Evolutionary conservation across 2,113 vertebrate genomes (phyloP).

Genomic region (Reinhardtius hippoglossoides): DNA sequence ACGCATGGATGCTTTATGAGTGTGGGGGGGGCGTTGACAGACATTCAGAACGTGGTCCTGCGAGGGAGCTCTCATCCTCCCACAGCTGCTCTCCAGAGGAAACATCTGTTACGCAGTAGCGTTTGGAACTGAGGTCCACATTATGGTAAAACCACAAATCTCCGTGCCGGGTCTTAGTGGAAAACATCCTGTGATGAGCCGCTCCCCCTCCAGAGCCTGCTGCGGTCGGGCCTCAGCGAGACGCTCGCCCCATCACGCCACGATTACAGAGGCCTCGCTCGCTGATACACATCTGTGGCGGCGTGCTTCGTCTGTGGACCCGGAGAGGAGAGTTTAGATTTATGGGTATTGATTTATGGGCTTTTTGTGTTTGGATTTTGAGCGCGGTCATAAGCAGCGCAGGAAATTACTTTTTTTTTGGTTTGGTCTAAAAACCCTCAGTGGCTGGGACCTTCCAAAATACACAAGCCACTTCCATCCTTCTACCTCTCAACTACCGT

Average conservation of each 20-base stretch:
- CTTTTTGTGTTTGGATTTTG: not conserved
- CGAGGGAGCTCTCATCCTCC: conserved; percentile 41
- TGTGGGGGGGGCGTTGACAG: conserved; percentile 54
- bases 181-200: conserved; percentile 50
- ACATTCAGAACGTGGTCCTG: conserved; percentile 23
- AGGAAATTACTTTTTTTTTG: conserved; percentile 2
- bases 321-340: conserved; percentile 9
- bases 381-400: not conserved
- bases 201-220: conserved; percentile 9
- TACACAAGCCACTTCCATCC: conserved; percentile 19
- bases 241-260: conserved; percentile 1
- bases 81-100: conserved; percentile 66
- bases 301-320: conserved; percentile 24
- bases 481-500: conserved; percentile 36
- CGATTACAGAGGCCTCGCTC: conserved; percentile 30
- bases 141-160: conserved; percentile 59
- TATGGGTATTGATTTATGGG: conserved; percentile 40
- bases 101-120: conserved; percentile 64
- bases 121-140: conserved; percentile 29
- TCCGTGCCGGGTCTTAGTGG: conserved; percentile 27
- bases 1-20: conserved; percentile 28
- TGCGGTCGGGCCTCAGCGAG: conserved; percentile 42
- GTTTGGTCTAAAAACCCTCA: not conserved
- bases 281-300: conserved; percentile 55
- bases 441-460: not conserved